These are phyloP conservation scores for Corythoichthys intestinalis DNA, from an alignment of 2,113 vertebrate genomes.

Conservation along the genomic window DNA sequence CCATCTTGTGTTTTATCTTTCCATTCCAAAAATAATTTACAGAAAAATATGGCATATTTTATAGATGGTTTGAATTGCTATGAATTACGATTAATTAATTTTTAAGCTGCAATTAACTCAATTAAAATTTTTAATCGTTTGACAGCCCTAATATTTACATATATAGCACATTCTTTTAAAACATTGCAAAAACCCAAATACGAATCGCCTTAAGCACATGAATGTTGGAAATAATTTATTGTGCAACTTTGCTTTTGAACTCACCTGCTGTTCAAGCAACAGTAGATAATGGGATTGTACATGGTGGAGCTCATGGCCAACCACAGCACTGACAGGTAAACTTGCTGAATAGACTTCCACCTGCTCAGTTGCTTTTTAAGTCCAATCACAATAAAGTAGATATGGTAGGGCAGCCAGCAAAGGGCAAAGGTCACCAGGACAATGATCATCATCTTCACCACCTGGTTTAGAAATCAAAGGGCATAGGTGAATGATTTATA, in stretches of 20 bases:
- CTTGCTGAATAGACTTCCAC: slow-evolving; percentile 95
- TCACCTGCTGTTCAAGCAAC: slow-evolving; percentile 96
- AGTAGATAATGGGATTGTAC: slow-evolving; percentile 99
- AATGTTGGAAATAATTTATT: neutral
- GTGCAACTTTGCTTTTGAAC: slow-evolving; percentile 10
- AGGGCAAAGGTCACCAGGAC: slow-evolving; percentile 93
- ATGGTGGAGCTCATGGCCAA: slow-evolving; percentile 98
- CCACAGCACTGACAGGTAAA: slow-evolving; percentile 93
- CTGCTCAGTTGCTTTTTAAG: slow-evolving; percentile 78
- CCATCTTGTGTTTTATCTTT: no score
- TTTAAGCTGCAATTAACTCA: no score
- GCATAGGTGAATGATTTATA: neutral
- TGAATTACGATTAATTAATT: no score
- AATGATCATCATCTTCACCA: slow-evolving; percentile 99
- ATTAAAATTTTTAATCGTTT: no score
- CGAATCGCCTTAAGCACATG: neutral
- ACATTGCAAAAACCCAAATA: neutral
- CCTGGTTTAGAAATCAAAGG: slow-evolving; percentile 68
- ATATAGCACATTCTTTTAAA: neutral
- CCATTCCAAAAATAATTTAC: no score
- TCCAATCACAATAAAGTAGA: slow-evolving; percentile 89
- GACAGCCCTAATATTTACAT: no score
- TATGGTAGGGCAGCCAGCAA: slow-evolving; percentile 95
- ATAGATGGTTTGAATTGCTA: no score
- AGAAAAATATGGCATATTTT: no score